Evolutionary conservation across 2,888 invertebrate species (phyloP), one percentile per base, ranked within the genome.

Genomic region (Metallyticus violacea): DNA sequence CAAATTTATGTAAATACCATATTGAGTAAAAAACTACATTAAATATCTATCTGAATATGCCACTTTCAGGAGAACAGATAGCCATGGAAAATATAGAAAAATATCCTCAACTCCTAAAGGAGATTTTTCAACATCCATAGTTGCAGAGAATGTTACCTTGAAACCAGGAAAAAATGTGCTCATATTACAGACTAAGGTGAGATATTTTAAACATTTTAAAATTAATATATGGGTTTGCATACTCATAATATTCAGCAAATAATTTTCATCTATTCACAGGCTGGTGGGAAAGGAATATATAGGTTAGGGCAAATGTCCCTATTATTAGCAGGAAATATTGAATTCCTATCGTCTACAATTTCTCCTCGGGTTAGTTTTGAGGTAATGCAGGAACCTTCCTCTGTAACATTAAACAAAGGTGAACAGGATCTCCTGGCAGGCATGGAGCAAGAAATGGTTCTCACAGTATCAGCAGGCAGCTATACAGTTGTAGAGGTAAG

Each of bases 381-480:
- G 79, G 89, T 89, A 22, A 85, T 82, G n/a, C 40, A 86, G 15
- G 88, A 88, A 84, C 89, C 89, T 26, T 88, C 88, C 27, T 87
- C 88, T 79, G 88, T 88, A 0, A 86, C 87, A 91, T 92, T 89
- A 90, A 94, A 89, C 91, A 95, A 90, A 92, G 93, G 90, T 89
- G 91, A 93, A 81, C 95, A 95, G 88, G 96, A 97, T 89, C 92
- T 98, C 81, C 93, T 98, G 6, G 97, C 97, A 0, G 97, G 97
- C 0, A 93, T 97, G 88, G 95, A 96, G 89, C 97, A 97, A 91
- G 93, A 94, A 26, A 94, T 97, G 92, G 94, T 95, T 89, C 90
- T 98, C 85, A 94, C 95, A 79, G 94, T 98, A 25, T 94, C 95
- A 0, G 96, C 96, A 88, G 97, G 97, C 2, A 97, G 97, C 91